Base-by-base conservation (phyloP, 2,113 vertebrate species). In the Neodon shergylaensis region DNA sequence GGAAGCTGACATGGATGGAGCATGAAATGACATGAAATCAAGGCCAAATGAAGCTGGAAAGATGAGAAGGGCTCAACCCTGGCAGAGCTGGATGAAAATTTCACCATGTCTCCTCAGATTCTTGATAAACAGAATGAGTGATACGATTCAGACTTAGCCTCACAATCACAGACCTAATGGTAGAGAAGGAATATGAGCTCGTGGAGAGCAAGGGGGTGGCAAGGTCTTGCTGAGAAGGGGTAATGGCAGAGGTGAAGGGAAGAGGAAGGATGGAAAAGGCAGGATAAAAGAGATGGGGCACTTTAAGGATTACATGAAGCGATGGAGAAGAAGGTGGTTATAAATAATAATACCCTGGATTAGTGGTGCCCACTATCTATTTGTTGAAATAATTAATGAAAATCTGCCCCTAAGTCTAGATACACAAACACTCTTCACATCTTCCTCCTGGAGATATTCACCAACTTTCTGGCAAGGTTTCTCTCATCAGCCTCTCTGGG, bases 341-440 rank as follows among this genome's bases (percentile, higher is more conserved):
- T 78, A 88, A 92, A 68, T 61, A 81, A 78, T 39, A 74, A 83
- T 12, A 87, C 16, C 16, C 52, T 54, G 77, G 21, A 90, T 94
- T 95, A 42, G 47, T 77, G 63, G 17, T 63, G 28, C 39, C 58
- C 86, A 82, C 5, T 84, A 39, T 85, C 33, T 68, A 47, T n/a
- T 65, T 83, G 26, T 58, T 95, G 90, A 96, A 44, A 89, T n/a
- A 54, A 4, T 81, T 65, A 82, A 6, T 63, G 66, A 89, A 74
- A 74, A 19, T 33, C 33, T 73, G 58, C 0, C 13, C n/a, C 17
- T 79, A 61, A 63, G 63, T 92, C 5, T 26, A 54, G 36, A 42
- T 44, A 36, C 12, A 42, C 1, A 70, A 42, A 54, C 5, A 42
- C 26, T 22, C 36, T 39, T 93, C 73, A 76, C 17, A 0, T n/a